A percentile compares a stretch with the other conserved stretches of the same genome.
Conservation (phyloP, 2,888 invertebrate species). For the Sesia bembeciformis region DNA sequence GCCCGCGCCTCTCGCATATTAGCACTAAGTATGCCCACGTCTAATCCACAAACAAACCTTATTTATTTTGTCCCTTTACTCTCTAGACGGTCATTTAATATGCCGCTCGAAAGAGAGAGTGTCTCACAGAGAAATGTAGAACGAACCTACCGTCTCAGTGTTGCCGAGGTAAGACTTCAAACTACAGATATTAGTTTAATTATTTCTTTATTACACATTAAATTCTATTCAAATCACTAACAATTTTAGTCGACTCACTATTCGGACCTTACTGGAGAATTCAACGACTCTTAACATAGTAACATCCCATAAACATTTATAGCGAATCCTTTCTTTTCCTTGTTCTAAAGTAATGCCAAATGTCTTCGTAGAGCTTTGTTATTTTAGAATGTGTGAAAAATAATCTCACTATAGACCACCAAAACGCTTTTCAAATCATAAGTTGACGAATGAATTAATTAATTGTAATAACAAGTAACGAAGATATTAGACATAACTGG, state of each 20-base stretch:
- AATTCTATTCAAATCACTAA: slow-evolving; percentile 18
- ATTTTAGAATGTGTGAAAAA: no score
- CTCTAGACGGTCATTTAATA: slow-evolving; percentile 81
- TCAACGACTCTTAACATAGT: no score
- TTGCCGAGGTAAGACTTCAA: slow-evolving; percentile 68
- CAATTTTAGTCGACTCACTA: slow-evolving; percentile 14
- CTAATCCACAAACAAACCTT: slow-evolving; percentile 71
- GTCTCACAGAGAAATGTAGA: slow-evolving; percentile 75
- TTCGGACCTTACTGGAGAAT: no score
- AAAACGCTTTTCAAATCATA: no score
- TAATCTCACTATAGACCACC: no score
- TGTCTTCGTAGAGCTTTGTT: no score
- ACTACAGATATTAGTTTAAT: slow-evolving; percentile 46
- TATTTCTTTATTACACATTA: slow-evolving; percentile 12
- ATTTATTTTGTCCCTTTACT: slow-evolving; percentile 77
- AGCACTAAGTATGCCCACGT: slow-evolving; percentile 63
- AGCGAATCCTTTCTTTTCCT: no score
- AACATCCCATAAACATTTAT: no score
- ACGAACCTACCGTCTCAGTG: slow-evolving; percentile 70
- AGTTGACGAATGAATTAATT: no score
- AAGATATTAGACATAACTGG: no score
- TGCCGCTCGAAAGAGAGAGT: slow-evolving; percentile 74
- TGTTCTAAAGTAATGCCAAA: no score
- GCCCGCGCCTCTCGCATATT: slow-evolving; percentile 22
- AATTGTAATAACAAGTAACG: no score